Percentiles rank a stretch among this genome's conserved stretches.
Evolutionary conservation across 2,888 invertebrate species (phyloP).

Genomic region (Perdita meconis): DNA sequence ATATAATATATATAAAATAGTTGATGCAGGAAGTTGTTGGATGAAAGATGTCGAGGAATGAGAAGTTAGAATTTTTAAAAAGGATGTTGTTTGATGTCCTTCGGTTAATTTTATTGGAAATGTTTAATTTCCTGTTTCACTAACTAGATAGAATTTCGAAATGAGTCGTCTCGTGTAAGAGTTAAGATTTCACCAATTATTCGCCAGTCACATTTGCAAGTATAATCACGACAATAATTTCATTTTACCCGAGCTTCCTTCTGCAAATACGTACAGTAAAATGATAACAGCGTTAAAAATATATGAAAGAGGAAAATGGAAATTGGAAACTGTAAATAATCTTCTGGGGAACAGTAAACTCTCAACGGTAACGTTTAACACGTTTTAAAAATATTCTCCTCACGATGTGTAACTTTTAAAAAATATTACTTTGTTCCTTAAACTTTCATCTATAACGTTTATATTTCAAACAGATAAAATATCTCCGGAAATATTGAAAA

Average conservation of each 20-base stretch:
- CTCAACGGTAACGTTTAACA: not conserved
- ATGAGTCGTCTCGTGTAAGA: not conserved
- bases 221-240: no score
- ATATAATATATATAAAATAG: no score
- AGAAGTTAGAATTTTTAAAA: not conserved
- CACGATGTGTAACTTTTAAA: not conserved
- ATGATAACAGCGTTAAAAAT: not conserved
- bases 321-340: no score
- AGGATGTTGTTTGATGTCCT: not conserved
- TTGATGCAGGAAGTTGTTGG: not conserved
- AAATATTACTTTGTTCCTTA: not conserved
- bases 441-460: not conserved
- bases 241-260: no score
- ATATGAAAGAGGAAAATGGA: not conserved
- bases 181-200: not conserved
- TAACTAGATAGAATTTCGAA: not conserved
- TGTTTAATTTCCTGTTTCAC: not conserved
- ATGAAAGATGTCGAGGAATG: not conserved
- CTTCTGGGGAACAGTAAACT: no score
- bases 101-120: no score
- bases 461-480: no score
- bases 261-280: not conserved
- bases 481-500: not conserved
- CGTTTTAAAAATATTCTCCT: not conserved
- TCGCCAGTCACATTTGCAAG: not conserved